Percentiles rank a stretch among this genome's conserved stretches.
These are phyloP conservation scores for Poecilobothrus nobilitatus DNA, from an alignment of 2,888 invertebrate species.

Conservation along the genomic window DNA sequence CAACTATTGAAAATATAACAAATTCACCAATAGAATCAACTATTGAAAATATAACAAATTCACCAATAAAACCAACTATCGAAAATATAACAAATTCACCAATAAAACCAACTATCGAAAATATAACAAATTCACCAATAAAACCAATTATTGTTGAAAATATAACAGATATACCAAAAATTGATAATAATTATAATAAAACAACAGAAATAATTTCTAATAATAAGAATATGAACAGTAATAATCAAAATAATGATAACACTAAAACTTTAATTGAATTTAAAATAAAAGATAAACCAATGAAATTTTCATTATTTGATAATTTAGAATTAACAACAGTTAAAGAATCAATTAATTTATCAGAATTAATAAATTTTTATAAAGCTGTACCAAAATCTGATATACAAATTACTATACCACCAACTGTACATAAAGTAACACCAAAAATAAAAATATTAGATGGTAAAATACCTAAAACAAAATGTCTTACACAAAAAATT, in stretches of 20 bases:
- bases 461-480: not conserved
- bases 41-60: too few species aligned
- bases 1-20: too few species aligned
- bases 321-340: not conserved
- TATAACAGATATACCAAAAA: not conserved
- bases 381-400: not conserved
- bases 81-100: too few species aligned
- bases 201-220: too few species aligned
- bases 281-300: not conserved
- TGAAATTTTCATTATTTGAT: not conserved
- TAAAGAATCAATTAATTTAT: not conserved
- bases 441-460: not conserved
- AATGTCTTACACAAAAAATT: not conserved
- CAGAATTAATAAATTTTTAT: not conserved
- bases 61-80: too few species aligned
- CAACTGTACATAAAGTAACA: not conserved
- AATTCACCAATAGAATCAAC: too few species aligned
- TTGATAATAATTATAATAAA: too few species aligned
- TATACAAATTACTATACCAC: not conserved
- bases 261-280: not conserved
- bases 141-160: not conserved
- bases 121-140: too few species aligned
- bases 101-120: too few species aligned
- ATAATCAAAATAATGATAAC: not conserved
- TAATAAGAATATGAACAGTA: not conserved